Percentiles rank a stretch among this genome's conserved stretches.
Conservation (phyloP, 1,140 invertebrate species). For the Chironomus tepperi region DNA sequence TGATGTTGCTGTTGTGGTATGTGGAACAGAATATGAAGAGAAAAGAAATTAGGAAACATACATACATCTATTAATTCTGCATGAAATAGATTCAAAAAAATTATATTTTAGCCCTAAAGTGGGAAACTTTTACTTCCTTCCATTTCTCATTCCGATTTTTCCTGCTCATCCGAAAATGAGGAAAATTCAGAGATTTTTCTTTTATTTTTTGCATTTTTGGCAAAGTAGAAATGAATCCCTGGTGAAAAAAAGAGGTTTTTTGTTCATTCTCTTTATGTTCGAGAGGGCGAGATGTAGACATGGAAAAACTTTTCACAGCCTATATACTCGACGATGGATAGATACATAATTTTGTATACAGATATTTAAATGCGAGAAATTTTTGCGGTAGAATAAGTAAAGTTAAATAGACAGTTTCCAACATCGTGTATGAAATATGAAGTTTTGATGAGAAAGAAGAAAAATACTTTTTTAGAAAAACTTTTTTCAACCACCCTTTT, state of each 20-base stretch:
- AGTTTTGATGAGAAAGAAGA: slow-evolving; percentile 10
- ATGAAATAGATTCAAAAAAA: slow-evolving; percentile 15
- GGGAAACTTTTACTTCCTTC: no score
- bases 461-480: slow-evolving; percentile 18
- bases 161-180: no score
- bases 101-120: background rate
- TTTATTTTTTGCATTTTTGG: no score
- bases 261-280: no score
- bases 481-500: background rate
- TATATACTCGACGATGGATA: no score
- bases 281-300: no score
- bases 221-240: no score
- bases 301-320: no score
- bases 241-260: no score
- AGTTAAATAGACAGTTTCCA: slow-evolving; percentile 19
- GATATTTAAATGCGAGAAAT: background rate
- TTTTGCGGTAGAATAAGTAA: background rate
- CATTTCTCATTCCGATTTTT: no score
- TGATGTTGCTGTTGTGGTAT: background rate
- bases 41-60: background rate
- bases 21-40: background rate
- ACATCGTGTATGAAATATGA: slow-evolving; percentile 18
- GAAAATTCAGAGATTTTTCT: no score
- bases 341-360: no score
- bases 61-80: slow-evolving; percentile 20